Base-by-base conservation (phyloP, 2,113 vertebrate genomes). In the Cavia porcellus region DNA sequence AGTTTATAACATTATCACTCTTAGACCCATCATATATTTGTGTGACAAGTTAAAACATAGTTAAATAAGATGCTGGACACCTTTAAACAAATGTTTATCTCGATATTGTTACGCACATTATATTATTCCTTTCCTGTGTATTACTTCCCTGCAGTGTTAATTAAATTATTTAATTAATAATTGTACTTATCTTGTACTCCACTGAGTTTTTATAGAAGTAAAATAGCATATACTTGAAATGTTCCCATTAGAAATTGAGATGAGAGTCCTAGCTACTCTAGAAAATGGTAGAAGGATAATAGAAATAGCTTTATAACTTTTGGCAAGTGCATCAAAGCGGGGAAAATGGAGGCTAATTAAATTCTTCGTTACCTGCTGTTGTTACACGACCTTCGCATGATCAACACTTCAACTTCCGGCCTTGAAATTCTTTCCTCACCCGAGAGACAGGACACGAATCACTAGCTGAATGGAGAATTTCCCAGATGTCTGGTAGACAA, bases 161-260 rank as follows among this genome's bases (percentile, higher is more conserved):
- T 74, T 83, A 74, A 95, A 68, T 89, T 95, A 17, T 86, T 94
- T 84, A 28, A 52, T 52, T 52, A 52, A 52, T 52, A 52, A 52
- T 52, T 52, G 50, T 52, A 52, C 50, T 52, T 52, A 52, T 52
- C 50, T 52, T 77, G 5, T 86, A n/a, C 45, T 74, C 50, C 22
- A 45, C n/a, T 91, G 87, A 93, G 22, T 14, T 74, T 95, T 94
- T 55, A 79, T 79, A 32, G 94, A 77, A 90, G n/a, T 95, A n/a
- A 97, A 89, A 70, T 93, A 64, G 82, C 28, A 79, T 35, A 83
- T 86, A 57, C 5, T 74, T 32, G 61, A 61, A 28, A 25, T 0
- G 2, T 52, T 93, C 94, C 66, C 66, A 72, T 79, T 90, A 68
- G 89, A 97, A 94, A 86, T 92, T 6, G 92, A 89, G 68, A 74